Conservation (phyloP, 2,113 vertebrate genomes). For the Megaleporinus macrocephalus region DNA sequence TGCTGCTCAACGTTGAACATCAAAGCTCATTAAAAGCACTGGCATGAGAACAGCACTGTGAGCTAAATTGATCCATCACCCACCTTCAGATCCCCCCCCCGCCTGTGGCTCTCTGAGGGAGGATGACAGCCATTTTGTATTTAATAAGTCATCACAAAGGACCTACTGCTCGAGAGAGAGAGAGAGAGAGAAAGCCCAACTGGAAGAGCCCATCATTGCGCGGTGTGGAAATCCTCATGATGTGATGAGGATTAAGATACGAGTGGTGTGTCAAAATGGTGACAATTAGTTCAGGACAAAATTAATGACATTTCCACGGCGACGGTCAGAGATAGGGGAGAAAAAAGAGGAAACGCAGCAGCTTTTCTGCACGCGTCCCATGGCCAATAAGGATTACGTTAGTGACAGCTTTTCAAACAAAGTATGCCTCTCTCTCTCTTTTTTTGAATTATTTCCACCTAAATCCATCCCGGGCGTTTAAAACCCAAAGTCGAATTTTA, state of each 20-base stretch:
- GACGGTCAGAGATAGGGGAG: constrained; percentile 24
- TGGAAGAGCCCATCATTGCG: neutral
- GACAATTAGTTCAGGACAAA: constrained; percentile 28
- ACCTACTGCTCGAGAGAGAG: constrained; percentile 19
- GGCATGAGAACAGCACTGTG: constrained; percentile 47
- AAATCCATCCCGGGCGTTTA: constrained; percentile 50
- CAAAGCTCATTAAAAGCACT: constrained; percentile 74
- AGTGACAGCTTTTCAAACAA: constrained; percentile 24
- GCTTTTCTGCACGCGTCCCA: constrained; percentile 3
- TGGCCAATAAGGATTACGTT: constrained; percentile 4
- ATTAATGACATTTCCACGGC: constrained; percentile 34
- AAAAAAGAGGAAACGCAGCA: constrained; percentile 1
- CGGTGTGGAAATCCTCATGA: constrained; percentile 29
- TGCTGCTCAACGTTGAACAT: constrained; percentile 73
- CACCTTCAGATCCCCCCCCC: constrained; percentile 55
- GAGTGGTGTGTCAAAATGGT: constrained; percentile 26
- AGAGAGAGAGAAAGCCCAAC: constrained; percentile 5
- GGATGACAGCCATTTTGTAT: constrained; percentile 75
- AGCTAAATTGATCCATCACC: constrained; percentile 71
- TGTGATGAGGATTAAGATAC: constrained; percentile 34
- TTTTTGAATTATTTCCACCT: constrained; percentile 59
- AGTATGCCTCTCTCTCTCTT: constrained; percentile 16
- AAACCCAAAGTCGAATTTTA: constrained; percentile 44
- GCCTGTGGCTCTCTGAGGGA: constrained; percentile 64
- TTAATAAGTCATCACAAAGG: constrained; percentile 64